phyloP scores from a whole-genome alignment of 2,797 vertebrate genomes.

The Furcifer pardalis region DNA sequence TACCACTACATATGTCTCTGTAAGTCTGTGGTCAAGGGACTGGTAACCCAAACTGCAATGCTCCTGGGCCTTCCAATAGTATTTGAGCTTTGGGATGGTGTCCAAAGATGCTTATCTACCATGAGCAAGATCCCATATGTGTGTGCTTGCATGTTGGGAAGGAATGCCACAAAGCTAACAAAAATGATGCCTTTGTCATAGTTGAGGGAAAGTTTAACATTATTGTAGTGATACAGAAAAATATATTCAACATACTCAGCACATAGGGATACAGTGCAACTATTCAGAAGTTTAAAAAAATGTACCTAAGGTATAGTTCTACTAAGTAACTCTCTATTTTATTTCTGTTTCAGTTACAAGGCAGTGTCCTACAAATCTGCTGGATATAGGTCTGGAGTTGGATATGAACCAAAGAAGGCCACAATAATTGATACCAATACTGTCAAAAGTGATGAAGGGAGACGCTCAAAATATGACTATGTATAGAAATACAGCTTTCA shows the following conservation, averaged over 20 bases:
- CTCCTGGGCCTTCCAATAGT: neutral
- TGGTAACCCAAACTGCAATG: neutral
- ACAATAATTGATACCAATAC: conserved; percentile 72
- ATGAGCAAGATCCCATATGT: neutral
- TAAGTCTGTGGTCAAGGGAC: neutral
- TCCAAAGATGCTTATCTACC: neutral
- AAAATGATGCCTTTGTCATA: neutral
- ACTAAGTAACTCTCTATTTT: conserved; percentile 17
- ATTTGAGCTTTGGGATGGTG: neutral
- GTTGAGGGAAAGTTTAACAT: neutral
- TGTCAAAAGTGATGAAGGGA: conserved; percentile 79
- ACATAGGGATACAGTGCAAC: fast-evolving
- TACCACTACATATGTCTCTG: neutral
- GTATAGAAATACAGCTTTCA: conserved; percentile 77
- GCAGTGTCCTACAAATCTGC: conserved; percentile 84
- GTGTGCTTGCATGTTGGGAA: neutral
- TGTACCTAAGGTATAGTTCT: neutral
- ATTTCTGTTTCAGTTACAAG: conserved; percentile 80
- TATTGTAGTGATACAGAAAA: neutral
- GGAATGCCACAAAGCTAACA: neutral
- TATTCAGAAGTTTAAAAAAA: fast-evolving
- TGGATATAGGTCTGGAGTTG: conserved; percentile 78
- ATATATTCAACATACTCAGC: neutral
- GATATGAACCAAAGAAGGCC: conserved; percentile 74
- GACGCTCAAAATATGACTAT: conserved; percentile 85